A percentile compares a stretch with the other conserved stretches of the same genome.
phyloP scores from a whole-genome alignment of 2,797 vertebrate genomes.

The Cebuella pygmaea region DNA sequence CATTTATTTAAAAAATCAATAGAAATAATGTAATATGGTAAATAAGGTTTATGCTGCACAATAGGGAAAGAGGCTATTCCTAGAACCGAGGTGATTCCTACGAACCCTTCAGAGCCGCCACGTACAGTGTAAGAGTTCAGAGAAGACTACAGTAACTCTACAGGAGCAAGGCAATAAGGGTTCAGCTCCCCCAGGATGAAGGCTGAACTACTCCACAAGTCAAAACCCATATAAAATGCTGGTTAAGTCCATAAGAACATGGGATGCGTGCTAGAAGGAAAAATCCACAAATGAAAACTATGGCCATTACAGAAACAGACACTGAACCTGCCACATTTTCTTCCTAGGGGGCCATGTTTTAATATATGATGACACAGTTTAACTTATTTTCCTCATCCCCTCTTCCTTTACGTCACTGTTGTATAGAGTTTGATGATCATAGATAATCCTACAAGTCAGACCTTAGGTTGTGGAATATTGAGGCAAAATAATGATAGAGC shows the following conservation, averaged over 20 bases:
- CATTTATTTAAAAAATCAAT: background rate
- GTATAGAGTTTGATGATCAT: background rate
- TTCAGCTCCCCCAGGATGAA: background rate
- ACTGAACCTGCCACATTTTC: background rate
- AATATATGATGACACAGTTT: background rate
- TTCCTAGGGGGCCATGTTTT: background rate
- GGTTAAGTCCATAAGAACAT: background rate
- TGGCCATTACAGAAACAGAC: background rate
- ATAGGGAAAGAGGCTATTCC: background rate
- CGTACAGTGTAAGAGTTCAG: background rate
- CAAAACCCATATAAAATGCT: background rate
- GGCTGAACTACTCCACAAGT: too few relatives aligned
- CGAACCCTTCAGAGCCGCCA: fast-evolving
- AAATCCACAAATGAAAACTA: background rate
- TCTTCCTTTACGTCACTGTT: background rate
- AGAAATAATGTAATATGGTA: background rate
- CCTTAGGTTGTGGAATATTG: background rate
- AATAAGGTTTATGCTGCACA: background rate
- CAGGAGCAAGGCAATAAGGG: background rate
- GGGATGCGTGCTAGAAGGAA: too few relatives aligned
- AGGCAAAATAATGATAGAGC: background rate
- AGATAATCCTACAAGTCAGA: background rate
- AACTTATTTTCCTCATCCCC: background rate
- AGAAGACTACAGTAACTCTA: background rate
- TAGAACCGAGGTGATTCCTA: background rate